A percentile compares a stretch with the other conserved stretches of the same genome.
Evolutionary conservation across 2,113 vertebrate genomes (phyloP).

Genomic region (Gobio gobio): DNA sequence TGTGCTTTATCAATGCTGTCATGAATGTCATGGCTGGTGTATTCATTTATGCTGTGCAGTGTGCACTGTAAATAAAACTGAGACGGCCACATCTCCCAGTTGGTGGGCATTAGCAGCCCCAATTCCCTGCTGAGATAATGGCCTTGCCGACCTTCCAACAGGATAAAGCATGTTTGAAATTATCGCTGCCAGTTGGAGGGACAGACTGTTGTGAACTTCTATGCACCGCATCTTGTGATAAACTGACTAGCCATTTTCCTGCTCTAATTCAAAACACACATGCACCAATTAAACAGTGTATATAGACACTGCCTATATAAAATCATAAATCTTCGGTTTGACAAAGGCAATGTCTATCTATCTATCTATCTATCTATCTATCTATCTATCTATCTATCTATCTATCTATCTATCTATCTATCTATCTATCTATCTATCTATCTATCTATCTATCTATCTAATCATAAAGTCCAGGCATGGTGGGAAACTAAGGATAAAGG

Average conservation of each 20-base stretch:
- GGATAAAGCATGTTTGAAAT: not conserved
- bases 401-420: not conserved
- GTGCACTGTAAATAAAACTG: not conserved
- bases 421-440: too few relatives aligned
- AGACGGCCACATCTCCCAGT: not conserved
- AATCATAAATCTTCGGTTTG: not conserved
- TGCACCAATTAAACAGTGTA: not conserved
- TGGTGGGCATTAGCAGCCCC: not conserved
- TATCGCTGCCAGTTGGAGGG: not conserved
- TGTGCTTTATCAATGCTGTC: too few relatives aligned
- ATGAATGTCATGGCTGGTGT: too few relatives aligned
- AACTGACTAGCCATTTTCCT: not conserved
- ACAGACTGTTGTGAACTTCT: not conserved
- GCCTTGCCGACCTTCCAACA: not conserved
- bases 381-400: not conserved
- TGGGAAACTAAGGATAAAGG: too few relatives aligned
- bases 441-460: not conserved
- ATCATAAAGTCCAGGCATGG: too few relatives aligned
- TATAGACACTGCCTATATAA: not conserved
- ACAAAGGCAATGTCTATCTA: not conserved
- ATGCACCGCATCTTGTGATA: not conserved
- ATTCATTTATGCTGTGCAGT: too few relatives aligned
- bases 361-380: not conserved
- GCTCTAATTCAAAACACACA: not conserved
- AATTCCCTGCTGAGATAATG: not conserved